Evolutionary conservation across 1,140 invertebrate genomes (phyloP), one percentile per base, ranked within the genome.

Genomic region (Tribolium castaneum): DNA sequence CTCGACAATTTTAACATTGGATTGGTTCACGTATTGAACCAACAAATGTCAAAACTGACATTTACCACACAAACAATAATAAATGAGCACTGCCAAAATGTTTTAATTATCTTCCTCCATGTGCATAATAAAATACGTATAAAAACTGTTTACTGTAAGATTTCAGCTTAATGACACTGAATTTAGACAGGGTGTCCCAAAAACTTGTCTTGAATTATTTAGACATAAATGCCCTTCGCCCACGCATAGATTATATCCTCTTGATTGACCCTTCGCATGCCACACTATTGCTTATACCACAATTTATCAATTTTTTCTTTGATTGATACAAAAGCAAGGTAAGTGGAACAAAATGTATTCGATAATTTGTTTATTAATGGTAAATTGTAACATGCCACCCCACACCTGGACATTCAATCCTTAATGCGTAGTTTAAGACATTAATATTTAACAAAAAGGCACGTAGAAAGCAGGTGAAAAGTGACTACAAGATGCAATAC

Each of bases 401-500:
- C 12, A 66, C 59, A 66, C 59, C 59, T 66, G 30, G 59, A 35
- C 13, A 35, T 66, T 35, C 12, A 66, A 66, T 52, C 6, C 6
- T 52, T 52, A 16, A 13, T 52, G 12, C 6, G 2, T 14, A 14
- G 51, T 52, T 16, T 19, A 52, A 52, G 16, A 13, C 10, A 14
- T 19, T 19, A 52, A 35, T 66, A 66, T 35, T 66, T 66, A 66
- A 66, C n/a, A 66, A 66, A 35, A 66, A 66, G 14, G 59, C 59
- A 66, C 59, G 59, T 66, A 22, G n/a, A 59, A 39, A 66, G 59
- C 59, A 66, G 59, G 59, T 66, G 59, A 34, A 35, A 14, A 66
- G 59, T 66, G 25, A 66, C 10, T 59, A 10, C 39, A 45, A 45
- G 9, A 45, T 45, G 39, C 39, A 30, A 30, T 6, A 30, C 25